phyloP scores from a whole-genome alignment of 92 coral and sea anemone species.

The Muricea muricata region DNA sequence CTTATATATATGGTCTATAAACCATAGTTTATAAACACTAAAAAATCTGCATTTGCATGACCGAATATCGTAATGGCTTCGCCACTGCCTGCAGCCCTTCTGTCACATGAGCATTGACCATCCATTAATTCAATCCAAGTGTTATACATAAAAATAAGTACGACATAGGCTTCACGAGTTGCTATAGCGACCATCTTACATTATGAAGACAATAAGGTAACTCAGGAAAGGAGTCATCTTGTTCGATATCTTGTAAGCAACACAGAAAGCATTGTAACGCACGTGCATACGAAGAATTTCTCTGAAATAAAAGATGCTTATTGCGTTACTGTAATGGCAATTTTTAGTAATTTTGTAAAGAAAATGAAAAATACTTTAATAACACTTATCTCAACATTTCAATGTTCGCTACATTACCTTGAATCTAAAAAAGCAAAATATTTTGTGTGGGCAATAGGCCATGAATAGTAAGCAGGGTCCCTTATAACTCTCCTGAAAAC shows the following conservation, averaged over 20 bases:
- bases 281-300: conserved; percentile 73
- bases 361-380: neutral
- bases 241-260: conserved; percentile 90
- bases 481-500: no score
- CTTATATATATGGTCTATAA: no score
- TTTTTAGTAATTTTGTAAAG: neutral
- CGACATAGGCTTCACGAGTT: no score
- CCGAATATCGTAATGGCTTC: no score
- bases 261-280: conserved; percentile 87
- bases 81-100: no score
- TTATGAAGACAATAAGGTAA: conserved; percentile 93
- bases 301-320: conserved; percentile 47
- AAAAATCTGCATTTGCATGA: no score
- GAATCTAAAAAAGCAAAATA: conserved; percentile 19
- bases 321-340: neutral
- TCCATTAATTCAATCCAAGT: no score
- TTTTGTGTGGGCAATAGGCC: no score
- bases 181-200: conserved; percentile 69
- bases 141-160: no score
- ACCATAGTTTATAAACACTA: no score
- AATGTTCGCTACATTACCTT: conserved; percentile 31
- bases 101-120: no score
- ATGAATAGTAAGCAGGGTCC: no score
- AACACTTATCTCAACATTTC: conserved; percentile 34
- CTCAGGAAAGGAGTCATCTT: conserved; percentile 75